phyloP scores from a whole-genome alignment of 2,888 invertebrate genomes.

The Scaptomyza cyrtandrae region DNA sequence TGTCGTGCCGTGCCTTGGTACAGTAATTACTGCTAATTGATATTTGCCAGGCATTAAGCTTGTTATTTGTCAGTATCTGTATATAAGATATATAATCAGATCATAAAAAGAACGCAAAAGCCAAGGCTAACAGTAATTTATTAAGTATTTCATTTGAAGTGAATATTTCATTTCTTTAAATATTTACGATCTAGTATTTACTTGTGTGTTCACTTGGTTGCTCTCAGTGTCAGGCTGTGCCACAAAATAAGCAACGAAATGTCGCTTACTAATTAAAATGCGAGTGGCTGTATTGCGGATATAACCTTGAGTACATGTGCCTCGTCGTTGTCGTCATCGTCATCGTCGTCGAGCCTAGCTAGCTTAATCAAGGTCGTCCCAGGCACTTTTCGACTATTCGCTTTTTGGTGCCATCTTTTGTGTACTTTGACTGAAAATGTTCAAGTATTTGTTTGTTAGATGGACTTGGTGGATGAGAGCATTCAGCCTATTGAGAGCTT shows the following conservation, averaged over 20 bases:
- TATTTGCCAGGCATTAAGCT: conserved; percentile 51
- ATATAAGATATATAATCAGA: conserved; percentile 21
- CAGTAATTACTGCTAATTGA: conserved; percentile 75
- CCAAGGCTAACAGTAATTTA: conserved; percentile 26
- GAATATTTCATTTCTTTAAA: conserved; percentile 26
- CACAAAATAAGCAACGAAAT: conserved; percentile 33
- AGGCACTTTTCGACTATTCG: not conserved
- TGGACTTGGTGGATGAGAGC: not conserved
- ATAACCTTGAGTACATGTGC: conserved; percentile 41
- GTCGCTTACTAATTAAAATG: conserved; percentile 68
- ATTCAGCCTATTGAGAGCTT: not conserved
- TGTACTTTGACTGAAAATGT: too few relatives aligned
- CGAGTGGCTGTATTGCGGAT: conserved; percentile 16
- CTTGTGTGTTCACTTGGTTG: not conserved
- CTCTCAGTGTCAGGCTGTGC: conserved; percentile 24
- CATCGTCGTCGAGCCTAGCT: conserved; percentile 7
- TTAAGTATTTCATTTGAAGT: conserved; percentile 2
- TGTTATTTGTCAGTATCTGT: conserved; percentile 23
- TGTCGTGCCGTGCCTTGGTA: conserved; percentile 58
- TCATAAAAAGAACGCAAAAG: not conserved
- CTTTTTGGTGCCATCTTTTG: not conserved
- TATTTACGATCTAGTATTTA: conserved; percentile 29
- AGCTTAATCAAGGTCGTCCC: conserved; percentile 46
- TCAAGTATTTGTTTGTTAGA: not conserved
- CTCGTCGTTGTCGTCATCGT: too few relatives aligned